Conservation (phyloP, 2,888 invertebrate species). For the Disparrhopalites patrizii region DNA sequence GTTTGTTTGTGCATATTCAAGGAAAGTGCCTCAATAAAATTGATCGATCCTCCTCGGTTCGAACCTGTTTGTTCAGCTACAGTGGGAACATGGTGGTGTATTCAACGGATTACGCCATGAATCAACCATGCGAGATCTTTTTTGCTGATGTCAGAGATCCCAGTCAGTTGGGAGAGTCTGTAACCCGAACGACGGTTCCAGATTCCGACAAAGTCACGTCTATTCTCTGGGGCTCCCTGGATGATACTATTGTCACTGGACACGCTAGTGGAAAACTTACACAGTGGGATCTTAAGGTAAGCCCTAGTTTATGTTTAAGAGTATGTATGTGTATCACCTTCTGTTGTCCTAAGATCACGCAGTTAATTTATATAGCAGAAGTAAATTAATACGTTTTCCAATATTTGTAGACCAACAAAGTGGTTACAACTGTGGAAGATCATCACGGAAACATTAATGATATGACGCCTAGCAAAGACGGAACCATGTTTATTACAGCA, state of each 20-base stretch:
- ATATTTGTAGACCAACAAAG: conserved; percentile 69
- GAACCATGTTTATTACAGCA: conserved; percentile 94
- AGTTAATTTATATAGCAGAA: conserved; percentile 1
- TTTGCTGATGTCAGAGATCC: conserved; percentile 58
- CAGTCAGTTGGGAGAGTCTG: conserved; percentile 55
- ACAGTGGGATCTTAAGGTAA: conserved; percentile 85
- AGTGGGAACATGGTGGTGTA: conserved; percentile 88
- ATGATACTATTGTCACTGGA: conserved; percentile 85
- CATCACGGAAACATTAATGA: conserved; percentile 88
- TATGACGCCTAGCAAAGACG: conserved; percentile 90
- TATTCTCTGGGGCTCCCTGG: conserved; percentile 89
- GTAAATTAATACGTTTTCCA: background rate
- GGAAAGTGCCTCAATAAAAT: conserved; percentile 73
- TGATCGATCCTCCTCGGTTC: conserved; percentile 78
- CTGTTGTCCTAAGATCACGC: background rate
- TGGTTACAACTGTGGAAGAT: conserved; percentile 70
- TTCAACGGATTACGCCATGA: conserved; percentile 89
- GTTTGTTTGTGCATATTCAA: conserved; percentile 47
- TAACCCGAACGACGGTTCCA: conserved; percentile 38
- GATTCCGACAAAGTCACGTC: conserved; percentile 77
- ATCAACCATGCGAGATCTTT: conserved; percentile 82
- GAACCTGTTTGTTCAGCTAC: conserved; percentile 87
- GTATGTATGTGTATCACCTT: background rate
- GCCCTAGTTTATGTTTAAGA: conserved; percentile 39
- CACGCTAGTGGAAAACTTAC: conserved; percentile 90